Evolutionary conservation across 2,113 vertebrate genomes (phyloP).

Genomic region (Leptobrachium leishanense): DNA sequence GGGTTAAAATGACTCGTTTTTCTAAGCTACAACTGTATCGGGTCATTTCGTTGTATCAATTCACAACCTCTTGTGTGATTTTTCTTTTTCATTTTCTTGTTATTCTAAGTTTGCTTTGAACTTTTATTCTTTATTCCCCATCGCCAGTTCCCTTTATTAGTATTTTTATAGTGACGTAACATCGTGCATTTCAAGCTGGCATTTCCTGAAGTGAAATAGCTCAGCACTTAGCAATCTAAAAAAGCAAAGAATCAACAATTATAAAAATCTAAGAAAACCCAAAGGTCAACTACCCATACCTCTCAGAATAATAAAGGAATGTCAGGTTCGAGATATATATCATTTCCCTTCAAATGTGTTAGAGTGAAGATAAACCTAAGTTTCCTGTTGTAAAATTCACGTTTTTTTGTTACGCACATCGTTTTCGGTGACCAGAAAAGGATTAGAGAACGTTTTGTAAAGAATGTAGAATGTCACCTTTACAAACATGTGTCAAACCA

Average conservation of each 20-base stretch:
- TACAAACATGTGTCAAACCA: slow-evolving; percentile 42
- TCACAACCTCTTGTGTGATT: too few species aligned
- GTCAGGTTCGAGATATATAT: slow-evolving; percentile 63
- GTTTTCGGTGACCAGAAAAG: slow-evolving; percentile 59
- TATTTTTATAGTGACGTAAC: too few species aligned
- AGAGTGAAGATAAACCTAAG: slow-evolving; percentile 70
- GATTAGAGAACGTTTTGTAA: slow-evolving; percentile 58
- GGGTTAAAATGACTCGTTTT: too few species aligned
- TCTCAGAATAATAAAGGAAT: slow-evolving; percentile 75
- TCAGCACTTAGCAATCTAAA: background rate
- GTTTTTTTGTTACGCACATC: slow-evolving; percentile 55
- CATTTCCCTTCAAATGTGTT: slow-evolving; percentile 62
- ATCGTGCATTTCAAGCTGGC: too few species aligned
- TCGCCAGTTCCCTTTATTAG: too few species aligned
- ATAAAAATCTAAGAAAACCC: slow-evolving; percentile 63
- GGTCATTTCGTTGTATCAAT: too few species aligned
- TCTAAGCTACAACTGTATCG: too few species aligned
- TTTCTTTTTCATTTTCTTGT: too few species aligned
- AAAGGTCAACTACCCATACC: slow-evolving; percentile 66
- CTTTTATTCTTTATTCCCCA: slow-evolving; percentile 4
- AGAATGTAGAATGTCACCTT: slow-evolving; percentile 64
- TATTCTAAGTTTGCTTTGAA: background rate
- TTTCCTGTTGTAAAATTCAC: slow-evolving; percentile 65
- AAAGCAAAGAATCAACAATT: slow-evolving; percentile 63
- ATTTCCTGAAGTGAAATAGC: slow-evolving; percentile 43